Evolutionary conservation across 2,113 vertebrate species (phyloP).

Genomic region (Megalops atlanticus): DNA sequence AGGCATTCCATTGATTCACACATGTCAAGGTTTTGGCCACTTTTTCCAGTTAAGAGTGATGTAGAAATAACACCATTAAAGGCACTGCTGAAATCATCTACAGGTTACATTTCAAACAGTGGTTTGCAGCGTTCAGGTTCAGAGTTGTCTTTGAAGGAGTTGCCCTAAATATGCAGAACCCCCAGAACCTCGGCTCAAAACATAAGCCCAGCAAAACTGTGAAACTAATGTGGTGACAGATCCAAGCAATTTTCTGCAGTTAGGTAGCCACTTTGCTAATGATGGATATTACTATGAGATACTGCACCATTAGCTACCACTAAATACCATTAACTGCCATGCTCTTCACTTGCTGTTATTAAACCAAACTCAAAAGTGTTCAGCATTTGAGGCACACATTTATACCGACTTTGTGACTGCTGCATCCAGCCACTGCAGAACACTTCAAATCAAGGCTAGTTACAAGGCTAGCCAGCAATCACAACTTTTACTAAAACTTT

Average conservation of each 20-base stretch:
- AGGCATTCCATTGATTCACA: constrained; percentile 1
- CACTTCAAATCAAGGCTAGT: too few species aligned
- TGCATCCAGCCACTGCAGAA: too few species aligned
- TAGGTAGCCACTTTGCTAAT: neutral
- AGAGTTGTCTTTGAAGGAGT: neutral
- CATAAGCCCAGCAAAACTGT: neutral
- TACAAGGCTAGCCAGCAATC: neutral
- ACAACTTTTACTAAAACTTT: neutral
- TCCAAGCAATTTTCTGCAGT: neutral
- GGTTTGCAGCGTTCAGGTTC: neutral
- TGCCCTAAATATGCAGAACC: neutral
- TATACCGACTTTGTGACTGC: too few species aligned
- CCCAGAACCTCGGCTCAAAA: neutral
- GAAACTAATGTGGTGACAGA: neutral
- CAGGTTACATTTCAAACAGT: neutral
- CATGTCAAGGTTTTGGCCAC: constrained; percentile 2
- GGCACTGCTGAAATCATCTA: neutral
- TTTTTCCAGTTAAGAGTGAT: neutral
- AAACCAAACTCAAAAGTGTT: neutral
- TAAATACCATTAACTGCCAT: neutral
- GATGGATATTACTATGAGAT: neutral
- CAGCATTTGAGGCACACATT: too few species aligned
- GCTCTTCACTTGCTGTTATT: neutral
- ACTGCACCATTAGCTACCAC: neutral
- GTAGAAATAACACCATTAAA: neutral